Conservation (phyloP, 2,888 invertebrate genomes). For the Aleiodes leptofemur region DNA sequence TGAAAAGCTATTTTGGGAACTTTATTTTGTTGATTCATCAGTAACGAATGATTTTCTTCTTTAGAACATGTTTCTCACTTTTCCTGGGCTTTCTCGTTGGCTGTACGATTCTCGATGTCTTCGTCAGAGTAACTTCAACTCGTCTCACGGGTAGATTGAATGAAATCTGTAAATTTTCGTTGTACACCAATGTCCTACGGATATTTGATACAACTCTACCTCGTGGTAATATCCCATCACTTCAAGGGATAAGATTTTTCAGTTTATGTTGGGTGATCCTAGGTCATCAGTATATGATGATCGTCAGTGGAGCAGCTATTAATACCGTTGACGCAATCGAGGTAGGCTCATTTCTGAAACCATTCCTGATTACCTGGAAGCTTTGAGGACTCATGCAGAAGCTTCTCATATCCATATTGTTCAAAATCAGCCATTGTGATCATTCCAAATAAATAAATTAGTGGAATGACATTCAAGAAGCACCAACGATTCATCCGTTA, state of each 20-base stretch:
- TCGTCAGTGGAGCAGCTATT: constrained; percentile 66
- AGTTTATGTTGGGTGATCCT: constrained; percentile 76
- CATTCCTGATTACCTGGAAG: too few species aligned
- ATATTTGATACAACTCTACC: constrained; percentile 65
- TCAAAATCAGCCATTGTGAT: too few species aligned
- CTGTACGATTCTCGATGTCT: constrained; percentile 59
- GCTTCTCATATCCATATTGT: too few species aligned
- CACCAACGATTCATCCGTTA: too few species aligned
- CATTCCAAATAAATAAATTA: too few species aligned
- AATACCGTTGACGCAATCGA: constrained; percentile 71
- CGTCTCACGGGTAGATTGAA: background rate
- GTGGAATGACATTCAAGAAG: too few species aligned
- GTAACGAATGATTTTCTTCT: constrained; percentile 1
- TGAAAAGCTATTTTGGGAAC: background rate
- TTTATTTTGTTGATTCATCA: background rate
- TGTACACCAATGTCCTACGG: constrained; percentile 71
- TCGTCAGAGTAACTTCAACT: constrained; percentile 3
- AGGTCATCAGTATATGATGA: constrained; percentile 74
- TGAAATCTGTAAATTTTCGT: constrained; percentile 70
- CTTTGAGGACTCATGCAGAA: too few species aligned
- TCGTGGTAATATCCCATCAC: constrained; percentile 66
- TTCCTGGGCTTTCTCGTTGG: constrained; percentile 51
- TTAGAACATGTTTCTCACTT: background rate
- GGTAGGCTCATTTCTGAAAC: constrained; percentile 59
- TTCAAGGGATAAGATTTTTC: constrained; percentile 77